These are phyloP conservation scores for Scomber colias DNA, from an alignment of 2,113 vertebrate species.

Conservation along the genomic window DNA sequence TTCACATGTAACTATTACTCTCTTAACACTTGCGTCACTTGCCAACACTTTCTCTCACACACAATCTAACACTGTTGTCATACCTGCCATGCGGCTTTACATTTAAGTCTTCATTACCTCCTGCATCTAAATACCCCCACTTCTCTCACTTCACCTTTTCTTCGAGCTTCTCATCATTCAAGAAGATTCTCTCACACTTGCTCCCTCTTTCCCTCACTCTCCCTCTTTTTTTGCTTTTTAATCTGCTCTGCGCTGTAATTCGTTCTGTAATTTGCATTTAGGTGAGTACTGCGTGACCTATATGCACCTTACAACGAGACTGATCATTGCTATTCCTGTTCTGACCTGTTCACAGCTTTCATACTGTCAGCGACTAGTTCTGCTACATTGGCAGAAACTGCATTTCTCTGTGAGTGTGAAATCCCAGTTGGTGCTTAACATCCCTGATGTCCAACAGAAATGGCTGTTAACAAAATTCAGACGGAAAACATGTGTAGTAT, in stretches of 20 bases:
- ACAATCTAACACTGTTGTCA: not conserved
- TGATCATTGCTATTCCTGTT: not conserved
- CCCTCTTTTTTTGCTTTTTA: constrained; percentile 1
- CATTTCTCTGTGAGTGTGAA: constrained; percentile 18
- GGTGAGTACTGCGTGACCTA: constrained; percentile 22
- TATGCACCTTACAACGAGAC: constrained; percentile 4
- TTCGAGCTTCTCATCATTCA: not conserved
- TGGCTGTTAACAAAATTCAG: not conserved
- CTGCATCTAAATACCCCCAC: not conserved
- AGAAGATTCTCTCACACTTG: constrained; percentile 6
- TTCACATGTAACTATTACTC: not conserved
- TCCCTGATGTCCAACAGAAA: constrained; percentile 4
- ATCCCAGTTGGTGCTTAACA: constrained; percentile 13
- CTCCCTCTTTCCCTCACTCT: not conserved
- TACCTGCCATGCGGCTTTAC: not conserved
- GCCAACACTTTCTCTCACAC: not conserved
- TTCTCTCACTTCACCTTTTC: not conserved
- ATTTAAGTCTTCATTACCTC: constrained; percentile 3
- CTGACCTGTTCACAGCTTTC: constrained; percentile 14
- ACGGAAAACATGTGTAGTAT: not conserved
- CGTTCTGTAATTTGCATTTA: constrained; percentile 30
- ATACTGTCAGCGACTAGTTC: not conserved
- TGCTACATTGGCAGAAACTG: constrained; percentile 8
- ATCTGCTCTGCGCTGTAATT: constrained; percentile 36
- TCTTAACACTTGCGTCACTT: not conserved